Conservation (phyloP, 2,113 vertebrate species). For the Okapia johnstoni region DNA sequence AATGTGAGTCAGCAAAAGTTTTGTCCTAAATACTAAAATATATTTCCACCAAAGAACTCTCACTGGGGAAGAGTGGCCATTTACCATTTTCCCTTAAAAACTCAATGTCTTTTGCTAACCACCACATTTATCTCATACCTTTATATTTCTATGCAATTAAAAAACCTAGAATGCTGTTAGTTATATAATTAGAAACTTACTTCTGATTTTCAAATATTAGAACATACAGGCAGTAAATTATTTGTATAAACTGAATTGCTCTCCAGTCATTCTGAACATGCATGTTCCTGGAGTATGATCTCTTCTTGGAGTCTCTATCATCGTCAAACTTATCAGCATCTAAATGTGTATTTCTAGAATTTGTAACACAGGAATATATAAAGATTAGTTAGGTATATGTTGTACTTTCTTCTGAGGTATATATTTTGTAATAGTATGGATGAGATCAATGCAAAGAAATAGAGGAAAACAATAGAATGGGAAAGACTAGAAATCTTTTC, state of each 20-base stretch:
- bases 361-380: background rate
- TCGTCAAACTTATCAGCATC: background rate
- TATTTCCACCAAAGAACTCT: background rate
- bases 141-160: background rate
- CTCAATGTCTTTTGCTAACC: background rate
- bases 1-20: background rate
- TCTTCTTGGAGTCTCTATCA: background rate
- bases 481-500: background rate
- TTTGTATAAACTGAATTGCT: background rate
- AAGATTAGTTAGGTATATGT: background rate
- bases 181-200: background rate
- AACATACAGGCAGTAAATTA: background rate
- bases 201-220: background rate
- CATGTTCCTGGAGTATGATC: background rate
- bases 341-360: background rate
- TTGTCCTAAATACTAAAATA: background rate
- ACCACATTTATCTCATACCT: background rate
- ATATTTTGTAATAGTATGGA: background rate
- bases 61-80: background rate
- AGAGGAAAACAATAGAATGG: background rate
- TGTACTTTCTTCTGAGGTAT: background rate
- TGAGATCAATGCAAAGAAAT: background rate
- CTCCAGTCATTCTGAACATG: background rate
- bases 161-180: background rate
- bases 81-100: background rate